A percentile compares a stretch with the other conserved stretches of the same genome.
Evolutionary conservation across 2,888 invertebrate species (phyloP).

Genomic region (Mythimna lalbum): DNA sequence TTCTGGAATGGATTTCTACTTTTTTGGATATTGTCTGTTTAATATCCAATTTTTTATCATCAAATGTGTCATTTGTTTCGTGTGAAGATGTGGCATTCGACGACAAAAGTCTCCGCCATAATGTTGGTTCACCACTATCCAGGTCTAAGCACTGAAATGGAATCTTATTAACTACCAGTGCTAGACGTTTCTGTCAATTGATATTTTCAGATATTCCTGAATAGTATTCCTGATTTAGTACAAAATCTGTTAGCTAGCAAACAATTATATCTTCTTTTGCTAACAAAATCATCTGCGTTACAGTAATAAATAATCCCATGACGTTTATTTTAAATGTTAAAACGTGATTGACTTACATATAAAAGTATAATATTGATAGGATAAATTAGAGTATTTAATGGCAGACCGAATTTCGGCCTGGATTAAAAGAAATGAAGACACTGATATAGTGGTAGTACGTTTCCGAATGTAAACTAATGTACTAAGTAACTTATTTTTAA

Average conservation of each 20-base stretch:
- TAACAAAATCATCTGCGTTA: too few relatives aligned
- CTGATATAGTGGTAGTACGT: neutral
- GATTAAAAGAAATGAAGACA: too few relatives aligned
- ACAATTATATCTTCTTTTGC: too few relatives aligned
- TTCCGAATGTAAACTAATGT: neutral
- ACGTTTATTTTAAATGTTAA: too few relatives aligned
- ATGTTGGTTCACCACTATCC: neutral
- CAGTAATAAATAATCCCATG: too few relatives aligned
- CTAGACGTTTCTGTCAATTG: neutral
- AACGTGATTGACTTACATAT: too few relatives aligned
- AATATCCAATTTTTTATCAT: neutral
- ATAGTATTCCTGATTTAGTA: neutral
- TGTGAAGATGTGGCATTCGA: neutral
- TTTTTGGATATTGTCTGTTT: neutral
- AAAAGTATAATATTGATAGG: too few relatives aligned
- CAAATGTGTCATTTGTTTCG: neutral
- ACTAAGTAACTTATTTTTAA: neutral
- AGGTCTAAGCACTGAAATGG: slow-evolving; percentile 38
- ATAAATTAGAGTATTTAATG: too few relatives aligned
- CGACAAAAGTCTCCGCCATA: neutral
- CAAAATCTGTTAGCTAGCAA: neutral
- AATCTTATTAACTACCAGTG: slow-evolving; percentile 15
- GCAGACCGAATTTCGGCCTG: too few relatives aligned
- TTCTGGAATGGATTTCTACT: slow-evolving; percentile 1
- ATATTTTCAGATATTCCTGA: neutral